Base-by-base conservation (phyloP, 2,888 invertebrate genomes). In the Lasioglossum zephyrum region DNA sequence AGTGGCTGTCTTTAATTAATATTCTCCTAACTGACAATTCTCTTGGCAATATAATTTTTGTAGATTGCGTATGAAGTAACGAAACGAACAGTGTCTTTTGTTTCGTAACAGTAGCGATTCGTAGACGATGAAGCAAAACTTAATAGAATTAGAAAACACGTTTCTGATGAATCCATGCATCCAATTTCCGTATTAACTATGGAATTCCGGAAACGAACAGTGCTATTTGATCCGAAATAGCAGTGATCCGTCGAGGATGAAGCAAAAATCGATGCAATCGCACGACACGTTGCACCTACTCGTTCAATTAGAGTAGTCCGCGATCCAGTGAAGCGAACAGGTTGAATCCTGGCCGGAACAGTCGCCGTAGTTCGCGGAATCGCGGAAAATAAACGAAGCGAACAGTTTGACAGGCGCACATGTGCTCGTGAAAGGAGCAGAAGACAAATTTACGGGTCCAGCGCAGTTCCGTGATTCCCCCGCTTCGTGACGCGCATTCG, bases 341-440 rank as follows among this genome's bases (percentile, higher is more conserved):
- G 39, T 22, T 31, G 53, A 57, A 47, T 49, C 36, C 39, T 63
- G 36, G 74, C 16, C 39, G 8, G 57, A 63, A 66, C 57, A 36
- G 57, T 8, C 44, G n/a, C 16, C 26, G 41, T 63, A 79, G 82
- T 85, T 81, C 70, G 47, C 72, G 26, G 77, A 60, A 60, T 73
- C 41, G 31, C 44, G 77, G 57, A 72, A 82, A 83, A 75, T 60
- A 53, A 85, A 77, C 76, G 76, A 75, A 79, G 49, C 84, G 39
- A 36, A 41, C 73, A 70, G 73, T 77, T 83, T 79, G 73, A 79
- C 84, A 74, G 66, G 66, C 18, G 69, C 77, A 39, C 85, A 44
- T 73, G 8, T 85, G 85, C 73, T 85, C 69, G 73, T 77, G 85
- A 79, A 79, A 77, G 79, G 57, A 70, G 44, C 73, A 39, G 41